Evolutionary conservation across 1,140 invertebrate species (phyloP).

Genomic region (Zelostemma sp.): DNA sequence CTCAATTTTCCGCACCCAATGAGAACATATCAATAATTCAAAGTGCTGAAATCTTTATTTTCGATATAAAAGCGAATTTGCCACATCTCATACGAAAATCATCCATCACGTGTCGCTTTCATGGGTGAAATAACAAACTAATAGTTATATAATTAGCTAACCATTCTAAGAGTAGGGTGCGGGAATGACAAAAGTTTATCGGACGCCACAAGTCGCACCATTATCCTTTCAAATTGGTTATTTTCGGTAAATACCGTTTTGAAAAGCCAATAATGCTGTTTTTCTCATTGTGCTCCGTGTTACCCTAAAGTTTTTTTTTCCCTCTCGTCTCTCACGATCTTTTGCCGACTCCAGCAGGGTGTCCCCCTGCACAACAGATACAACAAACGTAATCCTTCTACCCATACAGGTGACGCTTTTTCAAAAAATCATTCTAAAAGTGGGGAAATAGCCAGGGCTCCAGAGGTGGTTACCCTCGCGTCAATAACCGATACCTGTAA

Average conservation of each 20-base stretch:
- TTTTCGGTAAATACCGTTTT: constrained; percentile 71
- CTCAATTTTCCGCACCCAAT: no score
- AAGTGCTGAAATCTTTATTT: no score
- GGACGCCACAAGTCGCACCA: constrained; percentile 56
- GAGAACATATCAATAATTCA: no score
- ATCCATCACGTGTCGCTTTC: constrained; percentile 19
- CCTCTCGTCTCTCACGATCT: constrained; percentile 47
- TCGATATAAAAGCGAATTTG: no score
- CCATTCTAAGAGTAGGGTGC: constrained; percentile 25
- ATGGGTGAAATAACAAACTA: constrained; percentile 39
- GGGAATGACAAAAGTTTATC: constrained; percentile 49
- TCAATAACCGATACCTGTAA: constrained; percentile 52
- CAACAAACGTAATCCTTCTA: constrained; percentile 67
- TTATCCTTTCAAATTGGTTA: constrained; percentile 69
- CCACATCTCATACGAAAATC: background rate
- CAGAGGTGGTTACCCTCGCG: constrained; percentile 37
- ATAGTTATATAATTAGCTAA: constrained; percentile 57
- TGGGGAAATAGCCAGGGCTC: constrained; percentile 32
- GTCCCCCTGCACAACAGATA: constrained; percentile 49
- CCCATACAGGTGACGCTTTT: constrained; percentile 66
- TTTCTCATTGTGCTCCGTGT: constrained; percentile 59
- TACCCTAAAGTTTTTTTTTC: constrained; percentile 38
- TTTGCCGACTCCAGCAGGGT: constrained; percentile 44
- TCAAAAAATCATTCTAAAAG: constrained; percentile 49
- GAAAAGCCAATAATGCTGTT: constrained; percentile 71